Evolutionary conservation across 2,888 invertebrate species (phyloP).

Genomic region (Saturnia japonica): DNA sequence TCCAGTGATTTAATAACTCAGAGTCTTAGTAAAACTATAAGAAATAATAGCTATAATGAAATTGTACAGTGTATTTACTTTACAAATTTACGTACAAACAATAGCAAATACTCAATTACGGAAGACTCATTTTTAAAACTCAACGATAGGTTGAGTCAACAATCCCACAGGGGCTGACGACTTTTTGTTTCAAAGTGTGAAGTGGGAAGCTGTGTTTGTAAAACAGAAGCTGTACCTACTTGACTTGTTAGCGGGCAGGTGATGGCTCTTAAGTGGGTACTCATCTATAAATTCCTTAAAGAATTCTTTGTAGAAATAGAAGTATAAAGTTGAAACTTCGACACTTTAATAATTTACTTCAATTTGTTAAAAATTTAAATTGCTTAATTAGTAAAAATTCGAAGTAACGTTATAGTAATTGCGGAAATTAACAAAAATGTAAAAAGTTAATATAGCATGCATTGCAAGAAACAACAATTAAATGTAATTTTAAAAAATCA

Average conservation of each 20-base stretch:
- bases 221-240: conserved; percentile 12
- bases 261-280: conserved; percentile 4
- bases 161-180: conserved; percentile 10
- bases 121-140: conserved; percentile 2
- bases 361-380: too few species aligned
- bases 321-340: not conserved
- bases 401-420: too few species aligned
- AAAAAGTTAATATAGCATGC: too few species aligned
- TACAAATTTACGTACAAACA: conserved; percentile 2
- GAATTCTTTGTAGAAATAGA: not conserved
- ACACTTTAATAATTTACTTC: not conserved
- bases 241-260: conserved; percentile 5
- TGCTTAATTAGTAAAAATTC: not conserved
- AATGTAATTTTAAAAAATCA: too few species aligned
- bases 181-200: conserved; percentile 20
- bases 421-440: too few species aligned
- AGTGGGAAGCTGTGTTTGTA: conserved; percentile 15
- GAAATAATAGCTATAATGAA: not conserved
- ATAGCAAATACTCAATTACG: conserved; percentile 10
- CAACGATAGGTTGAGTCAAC: conserved; percentile 8
- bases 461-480: too few species aligned
- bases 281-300: not conserved
- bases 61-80: not conserved
- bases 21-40: not conserved
- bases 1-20: not conserved